Conservation (phyloP, 2,888 invertebrate genomes). For the Archaeoteleia sp. region DNA sequence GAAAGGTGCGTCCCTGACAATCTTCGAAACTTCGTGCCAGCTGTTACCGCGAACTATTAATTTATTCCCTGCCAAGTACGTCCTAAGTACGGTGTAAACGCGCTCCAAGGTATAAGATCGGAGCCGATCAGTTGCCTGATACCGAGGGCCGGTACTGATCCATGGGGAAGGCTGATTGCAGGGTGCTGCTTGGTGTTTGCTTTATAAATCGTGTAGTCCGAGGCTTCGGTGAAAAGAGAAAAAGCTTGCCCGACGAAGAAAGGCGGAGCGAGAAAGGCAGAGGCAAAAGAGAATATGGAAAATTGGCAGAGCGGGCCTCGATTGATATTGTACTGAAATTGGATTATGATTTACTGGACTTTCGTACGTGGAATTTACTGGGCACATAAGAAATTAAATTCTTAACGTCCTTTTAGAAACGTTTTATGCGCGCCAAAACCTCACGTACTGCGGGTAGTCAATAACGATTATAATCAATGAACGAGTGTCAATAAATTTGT, state of each 20-base stretch:
- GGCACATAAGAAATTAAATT: constrained; percentile 23
- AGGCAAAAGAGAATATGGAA: constrained; percentile 37
- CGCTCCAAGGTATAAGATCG: constrained; percentile 67
- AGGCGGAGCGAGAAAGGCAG: constrained; percentile 29
- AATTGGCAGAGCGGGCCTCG: constrained; percentile 48
- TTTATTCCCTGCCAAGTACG: constrained; percentile 69
- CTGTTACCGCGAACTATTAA: constrained; percentile 69
- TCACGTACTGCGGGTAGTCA: neutral
- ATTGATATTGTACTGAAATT: constrained; percentile 67
- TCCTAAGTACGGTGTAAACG: constrained; percentile 72
- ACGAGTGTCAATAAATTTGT: no score
- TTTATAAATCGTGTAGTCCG: constrained; percentile 71
- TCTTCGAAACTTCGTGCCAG: constrained; percentile 61
- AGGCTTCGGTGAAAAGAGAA: constrained; percentile 46
- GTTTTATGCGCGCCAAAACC: constrained; percentile 5
- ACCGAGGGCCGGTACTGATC: constrained; percentile 62
- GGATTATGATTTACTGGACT: constrained; percentile 67
- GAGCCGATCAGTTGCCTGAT: constrained; percentile 56
- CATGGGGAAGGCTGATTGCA: constrained; percentile 70
- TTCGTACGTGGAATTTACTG: constrained; percentile 30
- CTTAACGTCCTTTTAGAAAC: constrained; percentile 16
- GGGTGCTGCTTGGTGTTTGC: constrained; percentile 72
- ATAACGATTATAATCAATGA: constrained; percentile 1
- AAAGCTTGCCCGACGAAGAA: constrained; percentile 30
- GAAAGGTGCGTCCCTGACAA: constrained; percentile 57